These are phyloP conservation scores for Caradrina clavipalpis DNA, from an alignment of 2,888 invertebrate genomes.

Conservation along the genomic window DNA sequence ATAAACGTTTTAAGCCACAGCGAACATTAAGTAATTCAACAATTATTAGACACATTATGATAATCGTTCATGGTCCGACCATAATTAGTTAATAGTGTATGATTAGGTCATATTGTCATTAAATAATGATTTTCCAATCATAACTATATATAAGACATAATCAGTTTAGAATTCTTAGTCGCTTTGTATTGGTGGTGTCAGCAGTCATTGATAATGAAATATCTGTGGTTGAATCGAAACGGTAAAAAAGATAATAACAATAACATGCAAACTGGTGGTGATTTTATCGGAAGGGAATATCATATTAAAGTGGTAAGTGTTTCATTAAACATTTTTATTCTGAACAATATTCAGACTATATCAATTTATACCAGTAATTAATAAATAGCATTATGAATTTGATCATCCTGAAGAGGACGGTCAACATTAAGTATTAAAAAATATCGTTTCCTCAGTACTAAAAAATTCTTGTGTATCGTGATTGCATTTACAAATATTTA, in stretches of 20 bases:
- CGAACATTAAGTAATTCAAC: slow-evolving; percentile 55
- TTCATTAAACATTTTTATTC: not conserved
- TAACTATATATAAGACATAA: slow-evolving; percentile 75
- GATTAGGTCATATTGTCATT: slow-evolving; percentile 75
- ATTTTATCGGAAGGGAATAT: slow-evolving; percentile 19
- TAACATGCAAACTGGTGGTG: slow-evolving; percentile 41
- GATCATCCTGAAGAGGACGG: not conserved
- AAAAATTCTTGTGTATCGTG: too few species aligned
- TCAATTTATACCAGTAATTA: not conserved
- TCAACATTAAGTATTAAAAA: too few species aligned
- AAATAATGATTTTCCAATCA: slow-evolving; percentile 75
- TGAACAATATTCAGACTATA: not conserved
- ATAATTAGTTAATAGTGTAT: slow-evolving; percentile 79
- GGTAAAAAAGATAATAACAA: slow-evolving; percentile 17
- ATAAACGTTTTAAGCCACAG: slow-evolving; percentile 19
- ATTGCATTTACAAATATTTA: too few species aligned
- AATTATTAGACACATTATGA: slow-evolving; percentile 44
- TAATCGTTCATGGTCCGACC: slow-evolving; percentile 52
- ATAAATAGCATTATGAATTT: not conserved
- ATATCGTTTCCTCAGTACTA: too few species aligned
- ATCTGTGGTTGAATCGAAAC: slow-evolving; percentile 27
- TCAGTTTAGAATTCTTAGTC: slow-evolving; percentile 67
- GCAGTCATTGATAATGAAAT: slow-evolving; percentile 40
- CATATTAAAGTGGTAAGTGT: slow-evolving; percentile 42
- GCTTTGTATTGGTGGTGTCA: slow-evolving; percentile 30